These are phyloP conservation scores for Drosophila ohnishii DNA, from an alignment of 1,140 invertebrate species.

Conservation along the genomic window DNA sequence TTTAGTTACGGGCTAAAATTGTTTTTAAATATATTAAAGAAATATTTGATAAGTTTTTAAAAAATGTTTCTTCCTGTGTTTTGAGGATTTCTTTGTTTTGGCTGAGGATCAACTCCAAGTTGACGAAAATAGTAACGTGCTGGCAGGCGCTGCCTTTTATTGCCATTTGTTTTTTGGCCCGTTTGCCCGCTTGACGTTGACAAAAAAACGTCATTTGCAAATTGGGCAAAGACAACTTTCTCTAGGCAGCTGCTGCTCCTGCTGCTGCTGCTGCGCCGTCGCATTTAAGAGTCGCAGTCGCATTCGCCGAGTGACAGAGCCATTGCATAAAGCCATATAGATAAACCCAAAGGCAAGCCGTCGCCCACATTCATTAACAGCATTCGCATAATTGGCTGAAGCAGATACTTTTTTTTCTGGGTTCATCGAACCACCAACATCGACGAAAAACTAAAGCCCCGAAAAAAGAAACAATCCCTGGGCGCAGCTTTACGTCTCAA, in stretches of 20 bases:
- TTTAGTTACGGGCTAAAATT: too few species aligned
- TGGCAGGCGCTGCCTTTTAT: constrained; percentile 76
- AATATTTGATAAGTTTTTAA: background rate
- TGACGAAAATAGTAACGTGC: constrained; percentile 78
- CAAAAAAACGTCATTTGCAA: constrained; percentile 82
- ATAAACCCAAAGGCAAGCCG: constrained; percentile 63
- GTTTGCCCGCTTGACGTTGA: constrained; percentile 70
- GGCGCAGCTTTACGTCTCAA: constrained; percentile 68
- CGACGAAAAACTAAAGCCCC: constrained; percentile 11
- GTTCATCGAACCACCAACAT: constrained; percentile 58
- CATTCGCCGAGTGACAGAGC: constrained; percentile 52
- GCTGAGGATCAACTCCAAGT: constrained; percentile 51
- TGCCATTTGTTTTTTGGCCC: constrained; percentile 67
- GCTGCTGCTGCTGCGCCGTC: constrained; percentile 29
- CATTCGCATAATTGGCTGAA: constrained; percentile 74
- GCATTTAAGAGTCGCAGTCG: constrained; percentile 46
- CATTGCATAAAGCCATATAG: constrained; percentile 78
- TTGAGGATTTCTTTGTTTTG: constrained; percentile 32
- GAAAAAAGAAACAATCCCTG: constrained; percentile 48
- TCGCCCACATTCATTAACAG: constrained; percentile 81
- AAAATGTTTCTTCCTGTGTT: background rate
- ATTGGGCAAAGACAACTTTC: constrained; percentile 82
- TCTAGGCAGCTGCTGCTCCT: constrained; percentile 66
- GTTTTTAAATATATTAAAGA: background rate
- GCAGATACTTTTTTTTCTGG: constrained; percentile 45